These are phyloP conservation scores for Rhopalosiphum padi DNA, from an alignment of 1,140 invertebrate species.

Conservation along the genomic window DNA sequence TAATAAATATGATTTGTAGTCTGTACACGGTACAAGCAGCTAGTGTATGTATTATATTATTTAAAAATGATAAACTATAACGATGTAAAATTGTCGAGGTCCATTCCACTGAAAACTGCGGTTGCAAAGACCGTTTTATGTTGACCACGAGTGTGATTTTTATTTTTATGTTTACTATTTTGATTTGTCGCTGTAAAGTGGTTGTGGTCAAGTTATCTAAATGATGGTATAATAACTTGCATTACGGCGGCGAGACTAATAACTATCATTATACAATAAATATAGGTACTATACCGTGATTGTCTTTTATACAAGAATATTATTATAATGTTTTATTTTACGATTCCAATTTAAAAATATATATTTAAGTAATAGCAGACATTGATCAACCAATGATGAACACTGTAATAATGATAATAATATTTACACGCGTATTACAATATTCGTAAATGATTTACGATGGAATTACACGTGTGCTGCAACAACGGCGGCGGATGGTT, in stretches of 20 bases:
- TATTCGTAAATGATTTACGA: neutral
- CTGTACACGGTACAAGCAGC: no score
- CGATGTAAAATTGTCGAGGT: neutral
- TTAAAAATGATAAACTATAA: conserved; percentile 7
- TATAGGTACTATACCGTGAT: neutral
- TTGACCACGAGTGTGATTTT: neutral
- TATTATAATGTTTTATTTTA: neutral
- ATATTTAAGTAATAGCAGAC: neutral
- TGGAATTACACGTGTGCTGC: neutral
- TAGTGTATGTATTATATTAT: neutral
- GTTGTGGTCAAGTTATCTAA: neutral
- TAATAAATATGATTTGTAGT: neutral
- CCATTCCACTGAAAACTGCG: neutral
- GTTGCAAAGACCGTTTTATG: neutral
- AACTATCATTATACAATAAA: neutral
- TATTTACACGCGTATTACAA: neutral
- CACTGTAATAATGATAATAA: neutral
- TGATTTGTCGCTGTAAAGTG: neutral
- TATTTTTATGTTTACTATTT: neutral
- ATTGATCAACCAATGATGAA: neutral
- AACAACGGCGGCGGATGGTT: neutral
- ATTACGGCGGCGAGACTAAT: neutral
- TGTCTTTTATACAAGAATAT: neutral
- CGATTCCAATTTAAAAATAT: neutral
- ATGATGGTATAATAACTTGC: neutral